Conservation (phyloP, 2,888 invertebrate species). For the Epistrophe eligans region DNA sequence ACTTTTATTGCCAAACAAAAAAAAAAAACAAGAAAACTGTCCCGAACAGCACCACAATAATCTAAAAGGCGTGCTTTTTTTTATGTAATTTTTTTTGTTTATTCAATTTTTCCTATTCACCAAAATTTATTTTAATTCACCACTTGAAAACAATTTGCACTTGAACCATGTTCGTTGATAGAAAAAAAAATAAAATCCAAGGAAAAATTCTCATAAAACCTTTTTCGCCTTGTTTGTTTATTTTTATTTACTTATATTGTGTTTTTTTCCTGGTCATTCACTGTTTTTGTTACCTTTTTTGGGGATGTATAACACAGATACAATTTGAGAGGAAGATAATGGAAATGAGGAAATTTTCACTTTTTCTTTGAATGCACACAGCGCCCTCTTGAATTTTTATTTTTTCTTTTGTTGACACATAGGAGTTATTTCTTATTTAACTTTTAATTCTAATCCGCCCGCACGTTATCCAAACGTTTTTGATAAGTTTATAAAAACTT, state of each 20-base stretch:
- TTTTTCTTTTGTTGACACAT: slow-evolving; percentile 45
- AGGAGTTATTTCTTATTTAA: slow-evolving; percentile 7
- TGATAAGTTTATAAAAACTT: slow-evolving; percentile 17
- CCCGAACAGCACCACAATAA: slow-evolving; percentile 12
- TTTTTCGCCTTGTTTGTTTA: slow-evolving; percentile 28
- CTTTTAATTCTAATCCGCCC: slow-evolving; percentile 2
- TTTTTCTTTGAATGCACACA: slow-evolving; percentile 64
- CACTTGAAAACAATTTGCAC: slow-evolving; percentile 40
- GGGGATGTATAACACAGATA: slow-evolving; percentile 45
- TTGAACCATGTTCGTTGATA: slow-evolving; percentile 31
- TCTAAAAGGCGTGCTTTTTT: slow-evolving; percentile 6
- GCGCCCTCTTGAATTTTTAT: slow-evolving; percentile 63
- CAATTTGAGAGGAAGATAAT: slow-evolving; percentile 44
- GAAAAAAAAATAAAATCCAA: slow-evolving; percentile 14
- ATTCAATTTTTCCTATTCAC: slow-evolving; percentile 32
- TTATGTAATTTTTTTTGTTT: slow-evolving; percentile 25
- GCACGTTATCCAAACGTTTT: background rate
- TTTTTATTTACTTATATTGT: slow-evolving; percentile 18
- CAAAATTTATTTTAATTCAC: slow-evolving; percentile 22
- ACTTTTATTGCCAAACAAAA: background rate
- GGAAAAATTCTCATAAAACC: background rate
- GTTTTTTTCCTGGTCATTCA: slow-evolving; percentile 57
- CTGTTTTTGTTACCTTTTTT: slow-evolving; percentile 46
- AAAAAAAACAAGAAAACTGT: background rate
- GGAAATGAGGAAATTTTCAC: slow-evolving; percentile 63